A percentile compares a stretch with the other conserved stretches of the same genome.
phyloP scores from a whole-genome alignment of 1,140 invertebrate genomes.

The Fopius arisanus region DNA sequence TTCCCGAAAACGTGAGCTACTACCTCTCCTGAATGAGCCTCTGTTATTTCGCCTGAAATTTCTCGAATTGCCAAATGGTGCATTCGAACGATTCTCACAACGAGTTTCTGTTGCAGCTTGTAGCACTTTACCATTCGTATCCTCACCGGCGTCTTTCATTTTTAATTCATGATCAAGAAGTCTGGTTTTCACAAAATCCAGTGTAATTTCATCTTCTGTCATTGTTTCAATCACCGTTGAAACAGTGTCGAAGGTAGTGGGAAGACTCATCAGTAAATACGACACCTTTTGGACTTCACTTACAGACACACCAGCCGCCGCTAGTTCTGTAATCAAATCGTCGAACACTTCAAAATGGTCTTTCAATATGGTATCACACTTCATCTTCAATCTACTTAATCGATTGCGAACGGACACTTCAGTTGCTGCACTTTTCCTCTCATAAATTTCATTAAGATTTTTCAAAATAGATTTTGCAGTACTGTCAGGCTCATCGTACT shows the following conservation, averaged over 20 bases:
- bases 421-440: slow-evolving; percentile 56
- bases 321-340: no score
- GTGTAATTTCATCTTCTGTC: slow-evolving; percentile 47
- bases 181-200: slow-evolving; percentile 56
- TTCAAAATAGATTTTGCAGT: slow-evolving; percentile 49
- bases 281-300: slow-evolving; percentile 51
- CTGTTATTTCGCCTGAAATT: no score
- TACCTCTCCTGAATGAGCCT: no score
- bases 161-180: slow-evolving; percentile 58
- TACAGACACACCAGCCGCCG: slow-evolving; percentile 50
- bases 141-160: slow-evolving; percentile 40
- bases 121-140: slow-evolving; percentile 44
- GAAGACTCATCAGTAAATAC: no score
- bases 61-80: no score
- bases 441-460: slow-evolving; percentile 53
- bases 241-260: slow-evolving; percentile 49
- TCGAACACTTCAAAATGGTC: no score
- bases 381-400: slow-evolving; percentile 51
- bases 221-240: slow-evolving; percentile 59
- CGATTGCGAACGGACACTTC: slow-evolving; percentile 52
- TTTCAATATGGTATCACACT: slow-evolving; percentile 51
- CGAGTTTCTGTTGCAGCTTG: no score
- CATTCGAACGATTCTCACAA: no score
- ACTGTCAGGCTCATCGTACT: slow-evolving; percentile 45
- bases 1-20: no score